These are phyloP conservation scores for Baryphthengus martii DNA, from an alignment of 2,113 vertebrate species.

Conservation along the genomic window DNA sequence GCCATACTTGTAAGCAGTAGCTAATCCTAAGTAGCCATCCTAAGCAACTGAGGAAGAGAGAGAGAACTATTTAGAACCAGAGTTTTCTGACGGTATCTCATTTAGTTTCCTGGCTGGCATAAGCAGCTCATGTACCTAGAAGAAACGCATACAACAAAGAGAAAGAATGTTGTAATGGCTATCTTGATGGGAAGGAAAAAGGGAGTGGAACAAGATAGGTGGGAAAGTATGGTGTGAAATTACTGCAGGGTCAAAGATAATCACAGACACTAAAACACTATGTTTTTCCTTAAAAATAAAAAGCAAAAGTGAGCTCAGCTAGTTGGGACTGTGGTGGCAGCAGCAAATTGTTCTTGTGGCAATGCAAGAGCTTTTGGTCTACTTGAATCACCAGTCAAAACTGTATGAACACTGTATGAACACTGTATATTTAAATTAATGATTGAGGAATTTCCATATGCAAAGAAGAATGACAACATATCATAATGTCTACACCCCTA, in stretches of 20 bases:
- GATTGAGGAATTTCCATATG: background rate
- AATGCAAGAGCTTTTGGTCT: background rate
- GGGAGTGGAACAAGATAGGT: slow-evolving; percentile 3
- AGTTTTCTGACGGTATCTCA: background rate
- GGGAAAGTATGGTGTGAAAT: slow-evolving; percentile 1
- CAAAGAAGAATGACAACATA: background rate
- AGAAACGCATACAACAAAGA: background rate
- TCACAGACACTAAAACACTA: background rate
- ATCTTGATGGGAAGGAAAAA: background rate
- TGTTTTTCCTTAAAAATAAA: background rate
- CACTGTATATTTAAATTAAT: background rate
- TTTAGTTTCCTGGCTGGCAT: background rate
- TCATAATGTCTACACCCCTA: background rate
- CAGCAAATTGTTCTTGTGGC: background rate
- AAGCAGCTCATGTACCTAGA: background rate
- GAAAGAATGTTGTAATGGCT: background rate
- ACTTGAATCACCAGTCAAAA: background rate
- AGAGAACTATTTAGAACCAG: background rate
- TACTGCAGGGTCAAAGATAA: background rate
- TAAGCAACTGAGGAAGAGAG: background rate
- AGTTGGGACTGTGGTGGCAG: background rate
- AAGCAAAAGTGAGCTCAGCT: background rate
- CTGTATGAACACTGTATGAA: background rate
- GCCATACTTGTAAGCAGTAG: background rate
- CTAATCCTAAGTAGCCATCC: background rate